Base-by-base conservation (phyloP, 2,113 vertebrate genomes). In the Pan paniscus region DNA sequence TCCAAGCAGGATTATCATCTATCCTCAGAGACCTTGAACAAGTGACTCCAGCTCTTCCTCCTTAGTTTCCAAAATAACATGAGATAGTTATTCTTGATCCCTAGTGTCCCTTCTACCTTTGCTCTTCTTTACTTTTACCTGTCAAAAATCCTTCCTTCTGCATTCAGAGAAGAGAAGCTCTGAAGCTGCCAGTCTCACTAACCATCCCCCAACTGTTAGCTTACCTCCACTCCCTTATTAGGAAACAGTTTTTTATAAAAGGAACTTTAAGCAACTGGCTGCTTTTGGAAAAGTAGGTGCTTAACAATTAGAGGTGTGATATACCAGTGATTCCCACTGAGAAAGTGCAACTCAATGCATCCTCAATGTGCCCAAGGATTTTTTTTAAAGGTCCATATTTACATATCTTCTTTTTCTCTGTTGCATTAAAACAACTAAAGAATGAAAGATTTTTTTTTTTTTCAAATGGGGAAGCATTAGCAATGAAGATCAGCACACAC, bases 361-460 rank as follows among this genome's bases (percentile, higher is more conserved):
- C 67, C 59, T 27, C 6, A 13, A 13, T 8, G 59, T 6, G 23
- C 16, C 52, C 59, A 50, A 27, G 22, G 85, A 20, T 92, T 67
- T 64, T 80, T n/a, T 64, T 25, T 83, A 72, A 76, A 48, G 23
- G 46, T 46, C 20, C 5, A 0, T 67, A 50, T 78, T 96, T 93
- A 30, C 11, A 2, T 82, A 40, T 79, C 35, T 72, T 55, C 30
- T 86, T 76, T 85, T 43, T 72, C 46, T 55, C 70, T 89, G 82
- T 80, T 84, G 13, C 30, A 50, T 96, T 89, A 68, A 64, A 83
- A 90, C 57, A 90, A 93, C 94, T 64, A 55, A 72, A 84, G 48
- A 95, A 90, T 18, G 46, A 80, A 89, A 68, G 43, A 11, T 59
- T 9, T 52, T 46, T 73, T n/a, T 46, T 73, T 59, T 72, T 73